These are phyloP conservation scores for Callipepla californica DNA, from an alignment of 2,113 vertebrate species.

Conservation along the genomic window DNA sequence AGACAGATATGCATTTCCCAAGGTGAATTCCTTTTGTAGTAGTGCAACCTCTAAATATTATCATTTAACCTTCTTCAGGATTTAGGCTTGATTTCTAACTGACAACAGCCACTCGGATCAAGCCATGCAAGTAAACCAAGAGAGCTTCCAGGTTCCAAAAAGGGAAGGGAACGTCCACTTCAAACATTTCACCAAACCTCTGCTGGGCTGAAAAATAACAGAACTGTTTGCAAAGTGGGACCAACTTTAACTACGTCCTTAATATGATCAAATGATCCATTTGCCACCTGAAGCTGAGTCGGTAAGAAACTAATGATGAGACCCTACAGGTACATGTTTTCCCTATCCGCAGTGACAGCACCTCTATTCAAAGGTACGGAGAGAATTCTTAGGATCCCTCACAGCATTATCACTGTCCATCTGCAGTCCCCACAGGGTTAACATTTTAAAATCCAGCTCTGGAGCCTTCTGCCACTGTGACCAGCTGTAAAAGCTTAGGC, in stretches of 20 bases:
- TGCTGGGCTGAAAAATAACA: background rate
- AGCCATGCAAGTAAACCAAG: background rate
- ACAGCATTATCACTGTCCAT: background rate
- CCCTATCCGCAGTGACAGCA: background rate
- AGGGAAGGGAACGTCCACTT: background rate
- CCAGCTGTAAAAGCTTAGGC: slow-evolving; percentile 43
- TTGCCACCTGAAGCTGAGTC: background rate
- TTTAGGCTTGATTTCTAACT: slow-evolving; percentile 27
- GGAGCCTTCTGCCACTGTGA: background rate
- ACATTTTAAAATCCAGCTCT: background rate
- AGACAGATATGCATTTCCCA: background rate
- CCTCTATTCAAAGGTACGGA: background rate
- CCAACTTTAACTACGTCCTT: background rate
- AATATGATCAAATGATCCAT: background rate
- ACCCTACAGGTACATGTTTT: background rate
- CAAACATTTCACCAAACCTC: background rate
- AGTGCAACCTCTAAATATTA: background rate
- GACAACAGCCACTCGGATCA: background rate
- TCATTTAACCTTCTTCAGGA: background rate
- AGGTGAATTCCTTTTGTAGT: slow-evolving; percentile 24
- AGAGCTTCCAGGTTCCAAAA: background rate
- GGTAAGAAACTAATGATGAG: background rate
- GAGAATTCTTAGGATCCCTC: background rate
- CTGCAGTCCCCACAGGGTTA: slow-evolving; percentile 15
- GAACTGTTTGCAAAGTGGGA: background rate